Evolutionary conservation across 2,797 vertebrate genomes (phyloP).

Genomic region (Miichthys miiuy): DNA sequence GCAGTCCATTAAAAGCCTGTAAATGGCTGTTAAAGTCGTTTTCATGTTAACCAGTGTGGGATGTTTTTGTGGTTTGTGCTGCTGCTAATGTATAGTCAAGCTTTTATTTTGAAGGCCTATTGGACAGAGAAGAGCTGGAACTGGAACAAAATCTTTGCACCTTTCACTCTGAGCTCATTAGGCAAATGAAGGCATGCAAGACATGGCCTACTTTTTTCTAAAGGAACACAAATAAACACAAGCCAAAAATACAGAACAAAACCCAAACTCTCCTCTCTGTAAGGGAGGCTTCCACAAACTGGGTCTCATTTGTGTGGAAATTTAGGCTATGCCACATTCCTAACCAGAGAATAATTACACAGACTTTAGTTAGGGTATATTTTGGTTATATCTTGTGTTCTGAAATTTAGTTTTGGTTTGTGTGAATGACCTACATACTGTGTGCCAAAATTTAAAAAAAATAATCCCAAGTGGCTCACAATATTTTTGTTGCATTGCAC

Average conservation of each 20-base stretch:
- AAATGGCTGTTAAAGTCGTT: not conserved
- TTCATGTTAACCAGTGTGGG: not conserved
- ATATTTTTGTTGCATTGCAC: not conserved
- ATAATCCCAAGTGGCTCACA: not conserved
- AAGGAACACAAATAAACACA: conserved; percentile 21
- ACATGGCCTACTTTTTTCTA: conserved; percentile 22
- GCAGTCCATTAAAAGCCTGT: too few relatives aligned
- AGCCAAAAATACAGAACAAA: conserved; percentile 5
- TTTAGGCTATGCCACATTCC: not conserved
- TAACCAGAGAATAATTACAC: conserved; percentile 1
- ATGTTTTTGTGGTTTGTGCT: not conserved
- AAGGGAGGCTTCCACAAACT: conserved; percentile 2
- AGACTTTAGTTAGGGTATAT: not conserved
- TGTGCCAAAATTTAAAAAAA: not conserved
- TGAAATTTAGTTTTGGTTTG: not conserved
- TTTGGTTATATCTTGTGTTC: not conserved
- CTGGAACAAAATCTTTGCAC: conserved; percentile 6
- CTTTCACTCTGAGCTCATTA: conserved; percentile 15
- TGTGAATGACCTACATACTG: not conserved
- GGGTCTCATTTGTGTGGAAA: not conserved
- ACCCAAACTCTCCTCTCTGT: not conserved
- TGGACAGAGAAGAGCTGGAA: not conserved
- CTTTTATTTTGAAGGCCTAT: conserved; percentile 1
- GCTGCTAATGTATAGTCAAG: too few relatives aligned
- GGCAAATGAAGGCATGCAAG: conserved; percentile 16